These are phyloP conservation scores for Sarotherodon lohbergeri DNA, from an alignment of 2,113 vertebrate genomes.

Conservation along the genomic window DNA sequence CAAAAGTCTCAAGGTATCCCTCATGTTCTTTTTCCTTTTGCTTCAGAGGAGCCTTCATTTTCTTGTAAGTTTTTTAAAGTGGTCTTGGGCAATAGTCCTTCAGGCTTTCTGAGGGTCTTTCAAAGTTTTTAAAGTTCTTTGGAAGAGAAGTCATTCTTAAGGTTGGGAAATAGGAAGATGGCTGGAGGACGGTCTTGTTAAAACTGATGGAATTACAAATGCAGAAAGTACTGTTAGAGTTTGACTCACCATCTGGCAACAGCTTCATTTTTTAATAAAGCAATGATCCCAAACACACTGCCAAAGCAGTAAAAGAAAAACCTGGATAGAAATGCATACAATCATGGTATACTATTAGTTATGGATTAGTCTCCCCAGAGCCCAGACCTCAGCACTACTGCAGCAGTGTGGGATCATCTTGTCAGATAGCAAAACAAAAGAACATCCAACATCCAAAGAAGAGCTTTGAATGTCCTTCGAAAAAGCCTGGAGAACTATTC, in stretches of 20 bases:
- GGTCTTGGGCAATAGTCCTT: background rate
- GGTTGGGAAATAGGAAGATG: background rate
- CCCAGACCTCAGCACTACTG: background rate
- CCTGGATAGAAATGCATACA: background rate
- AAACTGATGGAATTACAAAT: background rate
- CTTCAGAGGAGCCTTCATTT: background rate
- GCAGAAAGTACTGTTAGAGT: background rate
- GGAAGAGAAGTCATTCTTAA: background rate
- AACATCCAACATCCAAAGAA: background rate
- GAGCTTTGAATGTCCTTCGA: background rate
- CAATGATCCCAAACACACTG: background rate
- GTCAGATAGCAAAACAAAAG: background rate
- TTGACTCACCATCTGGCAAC: background rate
- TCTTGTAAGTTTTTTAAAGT: background rate
- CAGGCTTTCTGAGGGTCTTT: background rate
- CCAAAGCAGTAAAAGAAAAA: background rate
- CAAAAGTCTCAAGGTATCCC: background rate
- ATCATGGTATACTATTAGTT: background rate
- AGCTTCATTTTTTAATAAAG: background rate
- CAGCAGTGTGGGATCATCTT: background rate
- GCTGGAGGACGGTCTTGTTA: background rate
- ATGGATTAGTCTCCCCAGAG: background rate
- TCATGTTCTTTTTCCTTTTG: background rate
- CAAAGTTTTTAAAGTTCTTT: background rate
- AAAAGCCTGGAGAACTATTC: background rate